Evolutionary conservation across 2,797 vertebrate genomes (phyloP).

Genomic region (Yasuhikotakia modesta): DNA sequence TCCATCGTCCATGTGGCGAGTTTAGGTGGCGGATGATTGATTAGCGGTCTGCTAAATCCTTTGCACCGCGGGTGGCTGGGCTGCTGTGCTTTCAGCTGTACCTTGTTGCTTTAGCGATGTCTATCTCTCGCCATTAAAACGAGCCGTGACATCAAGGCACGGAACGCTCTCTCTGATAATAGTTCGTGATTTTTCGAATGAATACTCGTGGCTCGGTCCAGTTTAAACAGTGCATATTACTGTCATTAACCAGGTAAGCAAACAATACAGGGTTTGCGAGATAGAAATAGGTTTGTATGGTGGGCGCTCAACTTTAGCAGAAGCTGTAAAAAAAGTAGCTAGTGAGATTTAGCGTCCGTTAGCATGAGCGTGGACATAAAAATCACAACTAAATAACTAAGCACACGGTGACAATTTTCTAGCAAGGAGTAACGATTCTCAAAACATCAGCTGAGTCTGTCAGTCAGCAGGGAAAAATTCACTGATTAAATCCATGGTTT

Average conservation of each 20-base stretch:
- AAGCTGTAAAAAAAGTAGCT: background rate
- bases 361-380: background rate
- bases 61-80: constrained; percentile 40
- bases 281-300: constrained; percentile 56
- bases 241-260: constrained; percentile 53
- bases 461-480: constrained; percentile 54
- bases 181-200: constrained; percentile 69
- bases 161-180: constrained; percentile 69
- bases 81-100: constrained; percentile 56
- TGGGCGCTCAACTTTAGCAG: background rate
- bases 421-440: background rate
- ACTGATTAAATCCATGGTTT: constrained; percentile 59
- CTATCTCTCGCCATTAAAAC: constrained; percentile 75
- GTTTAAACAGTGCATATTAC: constrained; percentile 75
- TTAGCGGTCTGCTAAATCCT: constrained; percentile 52
- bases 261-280: constrained; percentile 61
- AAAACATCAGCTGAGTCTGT: constrained; percentile 3
- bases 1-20: constrained; percentile 45
- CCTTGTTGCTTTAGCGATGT: constrained; percentile 73
- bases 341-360: background rate
- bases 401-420: background rate
- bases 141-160: constrained; percentile 69
- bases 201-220: constrained; percentile 64
- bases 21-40: constrained; percentile 60
- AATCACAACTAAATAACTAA: background rate